Base-by-base conservation (phyloP, 2,888 invertebrate genomes). In the Drosophila koepferae region DNA sequence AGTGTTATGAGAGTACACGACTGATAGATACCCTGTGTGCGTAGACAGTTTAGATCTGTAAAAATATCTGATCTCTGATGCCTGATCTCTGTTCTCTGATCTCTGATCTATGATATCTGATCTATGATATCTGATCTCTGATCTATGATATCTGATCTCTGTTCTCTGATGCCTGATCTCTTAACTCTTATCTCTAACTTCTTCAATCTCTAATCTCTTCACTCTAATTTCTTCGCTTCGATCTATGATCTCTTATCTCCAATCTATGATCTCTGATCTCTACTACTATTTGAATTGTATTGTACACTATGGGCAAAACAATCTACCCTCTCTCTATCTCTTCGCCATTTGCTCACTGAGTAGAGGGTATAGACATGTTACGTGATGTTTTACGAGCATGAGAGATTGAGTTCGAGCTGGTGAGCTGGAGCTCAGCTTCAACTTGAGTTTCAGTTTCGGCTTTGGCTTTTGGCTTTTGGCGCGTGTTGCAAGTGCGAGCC, bases 401-500 rank as follows among this genome's bases (percentile, higher is more conserved):
- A 51, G 51, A 34, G 51, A 20, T 36, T 36, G 5, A 54, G 67
- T 48, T 46, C 34, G 3, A 51, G 9, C 46, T 23, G 3, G 28
- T 28, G 6, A 54, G 63, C 54, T 51, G 18, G 9, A 58, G 49
- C 59, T 72, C 55, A 44, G 56, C 43, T 44, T 31, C 16, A 40
- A 18, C 51, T 55, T 40, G 2, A 43, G 51, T 62, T 72, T 53
- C 40, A 28, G 36, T 65, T 53, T 18, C 16, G 18, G 20, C 23
- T n/a, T 58, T 36, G 53, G 51, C 51, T 48, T 44, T 53, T 72
- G 64, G 72, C 87, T 48, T 44, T 53, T 72, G 64, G 72, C 87
- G 84, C 78, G 64, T 84, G 87, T 81, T 77, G 87, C 81, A 89
- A 81, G 61, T 54, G 61, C 49, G 31, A 62, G 40, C 18, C 18